Conservation (phyloP, 1,140 invertebrate genomes). For the Acromyrmex heyeri region DNA sequence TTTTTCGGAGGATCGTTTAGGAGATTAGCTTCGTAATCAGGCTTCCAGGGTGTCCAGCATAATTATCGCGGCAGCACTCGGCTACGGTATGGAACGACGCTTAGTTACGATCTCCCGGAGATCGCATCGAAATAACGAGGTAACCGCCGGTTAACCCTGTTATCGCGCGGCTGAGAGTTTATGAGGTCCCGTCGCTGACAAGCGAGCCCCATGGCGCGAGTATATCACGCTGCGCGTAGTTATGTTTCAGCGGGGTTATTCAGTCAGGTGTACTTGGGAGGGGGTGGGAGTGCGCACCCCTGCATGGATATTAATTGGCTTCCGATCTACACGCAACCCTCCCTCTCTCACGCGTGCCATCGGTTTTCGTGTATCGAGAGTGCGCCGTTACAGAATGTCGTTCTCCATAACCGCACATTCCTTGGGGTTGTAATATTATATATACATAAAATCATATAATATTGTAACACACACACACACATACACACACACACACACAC, state of each 20-base stretch:
- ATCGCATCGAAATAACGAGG: conserved; percentile 72
- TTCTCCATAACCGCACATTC: conserved; percentile 1
- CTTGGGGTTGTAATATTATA: neutral
- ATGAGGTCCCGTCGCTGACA: conserved; percentile 79
- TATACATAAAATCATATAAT: neutral
- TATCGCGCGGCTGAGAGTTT: conserved; percentile 77
- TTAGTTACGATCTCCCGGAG: conserved; percentile 68
- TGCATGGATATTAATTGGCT: conserved; percentile 84
- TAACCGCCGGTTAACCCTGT: conserved; percentile 76
- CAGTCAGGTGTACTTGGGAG: conserved; percentile 38
- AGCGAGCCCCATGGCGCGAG: conserved; percentile 81
- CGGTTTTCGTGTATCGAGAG: neutral
- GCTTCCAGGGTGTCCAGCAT: neutral
- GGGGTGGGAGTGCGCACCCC: neutral
- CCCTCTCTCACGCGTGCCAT: conserved; percentile 22
- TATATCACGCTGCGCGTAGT: conserved; percentile 78
- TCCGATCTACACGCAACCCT: conserved; percentile 78
- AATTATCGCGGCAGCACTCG: conserved; percentile 21
- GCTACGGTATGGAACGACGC: neutral
- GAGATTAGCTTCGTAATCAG: conserved; percentile 10
- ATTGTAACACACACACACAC: neutral
- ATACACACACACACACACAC: neutral
- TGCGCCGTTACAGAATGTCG: conserved; percentile 2
- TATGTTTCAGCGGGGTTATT: conserved; percentile 79
- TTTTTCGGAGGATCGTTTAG: neutral